Evolutionary conservation across 2,113 vertebrate species (phyloP).

Genomic region (Propithecus coquereli): DNA sequence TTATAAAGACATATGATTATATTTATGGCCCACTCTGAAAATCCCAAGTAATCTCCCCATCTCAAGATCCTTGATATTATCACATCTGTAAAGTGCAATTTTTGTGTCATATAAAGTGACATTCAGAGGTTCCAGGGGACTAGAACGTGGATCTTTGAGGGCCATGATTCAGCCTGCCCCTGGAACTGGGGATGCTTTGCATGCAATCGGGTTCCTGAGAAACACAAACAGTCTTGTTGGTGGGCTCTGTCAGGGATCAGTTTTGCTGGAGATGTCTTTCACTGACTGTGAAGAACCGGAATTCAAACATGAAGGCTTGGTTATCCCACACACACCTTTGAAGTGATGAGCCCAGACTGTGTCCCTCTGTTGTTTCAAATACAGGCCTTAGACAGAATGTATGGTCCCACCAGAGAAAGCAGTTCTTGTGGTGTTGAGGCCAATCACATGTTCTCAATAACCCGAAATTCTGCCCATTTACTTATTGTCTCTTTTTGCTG

Average conservation of each 20-base stretch:
- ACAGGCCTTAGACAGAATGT: not conserved
- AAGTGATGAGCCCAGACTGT: not conserved
- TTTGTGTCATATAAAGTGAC: not conserved
- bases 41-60: not conserved
- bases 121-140: not conserved
- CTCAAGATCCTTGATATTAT: not conserved
- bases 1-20: not conserved
- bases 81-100: not conserved
- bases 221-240: not conserved
- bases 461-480: not conserved
- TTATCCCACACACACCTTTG: not conserved
- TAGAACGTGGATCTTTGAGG: not conserved
- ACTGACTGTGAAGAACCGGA: not conserved
- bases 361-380: not conserved
- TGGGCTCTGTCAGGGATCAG: not conserved
- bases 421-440: not conserved
- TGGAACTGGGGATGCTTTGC: not conserved
- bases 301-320: not conserved
- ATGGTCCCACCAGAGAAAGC: not conserved
- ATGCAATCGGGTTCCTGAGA: not conserved
- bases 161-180: not conserved
- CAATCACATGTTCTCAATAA: not conserved
- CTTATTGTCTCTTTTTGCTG: not conserved
- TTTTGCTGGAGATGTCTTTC: not conserved
- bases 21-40: not conserved